Conservation (phyloP, 2,113 vertebrate genomes). For the Gadus chalcogrammus region DNA sequence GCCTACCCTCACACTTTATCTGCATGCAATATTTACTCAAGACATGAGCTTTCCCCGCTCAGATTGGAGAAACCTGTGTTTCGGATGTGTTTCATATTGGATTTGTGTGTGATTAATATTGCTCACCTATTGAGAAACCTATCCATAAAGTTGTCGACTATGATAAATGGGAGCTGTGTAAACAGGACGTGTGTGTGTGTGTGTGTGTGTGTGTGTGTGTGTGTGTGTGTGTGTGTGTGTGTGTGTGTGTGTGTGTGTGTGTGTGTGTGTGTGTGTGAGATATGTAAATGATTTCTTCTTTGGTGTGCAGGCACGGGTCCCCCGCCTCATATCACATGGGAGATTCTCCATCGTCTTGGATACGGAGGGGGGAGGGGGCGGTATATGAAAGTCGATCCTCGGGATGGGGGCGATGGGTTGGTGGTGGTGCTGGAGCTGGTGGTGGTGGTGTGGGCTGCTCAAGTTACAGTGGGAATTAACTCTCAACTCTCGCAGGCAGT, state of each 20-base stretch:
- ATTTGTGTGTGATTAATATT: constrained; percentile 63
- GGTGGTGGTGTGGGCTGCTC: constrained; percentile 21
- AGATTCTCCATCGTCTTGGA: constrained; percentile 44
- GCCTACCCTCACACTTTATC: constrained; percentile 61
- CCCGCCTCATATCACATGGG: constrained; percentile 49
- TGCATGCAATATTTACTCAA: constrained; percentile 61
- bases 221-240: no score
- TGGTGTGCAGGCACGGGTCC: constrained; percentile 39
- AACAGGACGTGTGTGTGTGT: constrained; percentile 51
- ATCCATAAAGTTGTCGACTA: constrained; percentile 60
- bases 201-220: no score
- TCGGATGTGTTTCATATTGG: constrained; percentile 41
- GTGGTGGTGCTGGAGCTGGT: background rate
- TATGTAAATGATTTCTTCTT: constrained; percentile 63
- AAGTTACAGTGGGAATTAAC: constrained; percentile 46
- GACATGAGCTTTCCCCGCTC: constrained; percentile 31
- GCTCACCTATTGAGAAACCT: constrained; percentile 35
- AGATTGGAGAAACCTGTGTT: background rate
- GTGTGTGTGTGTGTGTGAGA: constrained; percentile 17
- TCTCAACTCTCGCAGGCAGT: constrained; percentile 24
- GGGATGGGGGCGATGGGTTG: constrained; percentile 18
- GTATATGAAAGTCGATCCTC: constrained; percentile 20
- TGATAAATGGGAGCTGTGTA: constrained; percentile 65
- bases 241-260: no score
- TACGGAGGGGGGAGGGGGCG: constrained; percentile 27